Evolutionary conservation across 2,888 invertebrate genomes (phyloP).

Genomic region (Peribatodes rhomboidaria): DNA sequence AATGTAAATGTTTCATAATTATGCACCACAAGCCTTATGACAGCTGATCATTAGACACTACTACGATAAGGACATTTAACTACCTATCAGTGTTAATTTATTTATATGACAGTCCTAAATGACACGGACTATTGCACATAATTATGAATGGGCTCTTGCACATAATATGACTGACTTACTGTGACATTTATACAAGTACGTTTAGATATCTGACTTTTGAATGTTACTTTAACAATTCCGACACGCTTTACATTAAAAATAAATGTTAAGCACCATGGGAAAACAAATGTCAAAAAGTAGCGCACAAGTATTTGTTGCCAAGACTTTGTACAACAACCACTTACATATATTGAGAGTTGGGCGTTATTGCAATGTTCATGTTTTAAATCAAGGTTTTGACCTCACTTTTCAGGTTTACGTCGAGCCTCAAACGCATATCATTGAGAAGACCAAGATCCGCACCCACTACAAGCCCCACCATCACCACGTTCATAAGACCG

Average conservation of each 20-base stretch:
- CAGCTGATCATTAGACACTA: constrained; percentile 2
- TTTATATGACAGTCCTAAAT: background rate
- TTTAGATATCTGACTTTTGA: too few relatives aligned
- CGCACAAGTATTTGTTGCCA: background rate
- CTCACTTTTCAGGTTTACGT: constrained; percentile 63
- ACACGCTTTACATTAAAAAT: too few relatives aligned
- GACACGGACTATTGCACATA: background rate
- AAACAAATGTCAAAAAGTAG: background rate
- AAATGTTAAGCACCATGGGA: background rate
- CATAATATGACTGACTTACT: too few relatives aligned
- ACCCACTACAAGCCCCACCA: constrained; percentile 69
- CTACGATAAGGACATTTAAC: background rate
- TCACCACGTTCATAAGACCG: constrained; percentile 68
- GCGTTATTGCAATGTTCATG: too few relatives aligned
- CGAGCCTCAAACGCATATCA: constrained; percentile 60
- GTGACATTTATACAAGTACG: too few relatives aligned
- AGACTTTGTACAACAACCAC: background rate
- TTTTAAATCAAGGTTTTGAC: background rate
- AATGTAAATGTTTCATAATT: constrained; percentile 19
- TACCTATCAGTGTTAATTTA: background rate
- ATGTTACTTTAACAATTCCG: too few relatives aligned
- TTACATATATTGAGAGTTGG: too few relatives aligned
- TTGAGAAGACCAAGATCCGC: constrained; percentile 66
- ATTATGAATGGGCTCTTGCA: background rate
- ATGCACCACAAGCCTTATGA: constrained; percentile 29